Conservation (phyloP, 2,113 vertebrate species). For the Microcebus jonahi region DNA sequence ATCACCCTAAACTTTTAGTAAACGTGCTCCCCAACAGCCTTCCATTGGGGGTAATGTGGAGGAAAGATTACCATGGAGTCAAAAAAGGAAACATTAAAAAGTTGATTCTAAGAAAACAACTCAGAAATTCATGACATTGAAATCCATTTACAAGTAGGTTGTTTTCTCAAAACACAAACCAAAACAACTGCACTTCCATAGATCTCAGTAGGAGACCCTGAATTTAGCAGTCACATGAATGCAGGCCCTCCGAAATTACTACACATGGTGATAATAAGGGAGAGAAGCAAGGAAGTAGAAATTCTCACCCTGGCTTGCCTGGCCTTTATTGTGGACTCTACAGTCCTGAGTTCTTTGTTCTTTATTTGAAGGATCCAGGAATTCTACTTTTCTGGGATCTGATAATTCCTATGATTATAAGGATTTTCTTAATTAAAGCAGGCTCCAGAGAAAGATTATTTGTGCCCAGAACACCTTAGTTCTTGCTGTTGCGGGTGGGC, state of each 20-base stretch:
- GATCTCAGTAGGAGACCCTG: not conserved
- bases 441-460: slow-evolving; percentile 29
- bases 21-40: not conserved
- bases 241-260: not conserved
- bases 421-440: slow-evolving; percentile 36
- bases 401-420: not conserved
- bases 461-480: not conserved
- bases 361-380: not conserved
- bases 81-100: not conserved
- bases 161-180: slow-evolving; percentile 35
- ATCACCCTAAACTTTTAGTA: not conserved
- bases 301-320: too few species aligned
- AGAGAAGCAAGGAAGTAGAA: not conserved
- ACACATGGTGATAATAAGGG: rapidly evolving
- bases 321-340: not conserved
- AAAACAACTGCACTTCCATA: not conserved
- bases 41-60: not conserved
- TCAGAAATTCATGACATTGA: not conserved
- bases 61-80: not conserved
- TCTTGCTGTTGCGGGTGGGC: not conserved
- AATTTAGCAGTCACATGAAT: not conserved
- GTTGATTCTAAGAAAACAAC: slow-evolving; percentile 17
- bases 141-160: slow-evolving; percentile 24
- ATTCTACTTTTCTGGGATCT: not conserved
- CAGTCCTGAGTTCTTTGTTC: not conserved